Percentiles rank a stretch among this genome's conserved stretches.
Evolutionary conservation across 2,888 invertebrate genomes (phyloP).

Genomic region (Rhaphigaster nebulosa): DNA sequence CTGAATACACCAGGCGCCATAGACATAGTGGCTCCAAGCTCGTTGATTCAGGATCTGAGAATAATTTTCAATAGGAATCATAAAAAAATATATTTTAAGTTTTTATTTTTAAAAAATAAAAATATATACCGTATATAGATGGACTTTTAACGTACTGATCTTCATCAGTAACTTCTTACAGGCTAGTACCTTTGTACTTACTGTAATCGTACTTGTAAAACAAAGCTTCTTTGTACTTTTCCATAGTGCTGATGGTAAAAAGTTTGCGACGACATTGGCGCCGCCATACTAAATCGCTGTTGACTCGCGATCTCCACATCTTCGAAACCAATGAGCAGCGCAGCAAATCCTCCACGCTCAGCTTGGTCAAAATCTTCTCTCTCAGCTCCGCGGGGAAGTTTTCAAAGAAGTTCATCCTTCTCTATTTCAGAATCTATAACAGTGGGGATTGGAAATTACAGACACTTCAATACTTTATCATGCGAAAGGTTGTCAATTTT

Average conservation of each 20-base stretch:
- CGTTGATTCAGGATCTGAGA: conserved; percentile 19
- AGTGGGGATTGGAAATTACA: neutral
- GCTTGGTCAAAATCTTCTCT: conserved; percentile 58
- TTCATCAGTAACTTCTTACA: neutral
- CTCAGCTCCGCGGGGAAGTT: conserved; percentile 57
- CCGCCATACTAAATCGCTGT: conserved; percentile 61
- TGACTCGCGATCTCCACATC: conserved; percentile 59
- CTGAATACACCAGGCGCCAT: conserved; percentile 58
- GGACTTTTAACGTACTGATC: no score
- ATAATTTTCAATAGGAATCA: neutral
- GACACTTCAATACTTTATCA: neutral
- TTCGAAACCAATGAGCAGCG: conserved; percentile 59
- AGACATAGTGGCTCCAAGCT: conserved; percentile 43
- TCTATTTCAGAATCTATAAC: neutral
- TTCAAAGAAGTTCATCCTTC: conserved; percentile 23
- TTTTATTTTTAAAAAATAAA: no score
- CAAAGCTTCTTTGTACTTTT: conserved; percentile 3
- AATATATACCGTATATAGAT: no score
- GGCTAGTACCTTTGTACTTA: neutral
- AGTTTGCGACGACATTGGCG: conserved; percentile 42
- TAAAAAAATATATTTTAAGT: neutral
- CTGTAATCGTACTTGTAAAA: conserved; percentile 17
- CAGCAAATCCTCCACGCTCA: conserved; percentile 59
- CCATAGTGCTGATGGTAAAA: neutral
- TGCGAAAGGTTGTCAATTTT: no score